Base-by-base conservation (phyloP, 2,888 invertebrate genomes). In the Resseliella maxima region DNA sequence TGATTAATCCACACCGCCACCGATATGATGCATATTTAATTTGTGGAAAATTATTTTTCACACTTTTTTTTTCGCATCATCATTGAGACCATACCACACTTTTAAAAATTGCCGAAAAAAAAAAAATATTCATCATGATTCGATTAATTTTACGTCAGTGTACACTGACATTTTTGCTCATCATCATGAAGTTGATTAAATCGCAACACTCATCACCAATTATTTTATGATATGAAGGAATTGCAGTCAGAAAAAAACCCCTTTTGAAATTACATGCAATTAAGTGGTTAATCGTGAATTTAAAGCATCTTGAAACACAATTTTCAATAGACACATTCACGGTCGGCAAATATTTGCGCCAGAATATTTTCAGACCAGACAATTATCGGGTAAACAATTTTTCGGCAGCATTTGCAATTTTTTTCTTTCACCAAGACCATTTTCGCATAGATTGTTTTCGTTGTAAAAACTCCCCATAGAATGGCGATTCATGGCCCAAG, bases 111-210 rank as follows among this genome's bases (percentile, higher is more conserved):
- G 5, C 6, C 41, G 6, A 41, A 8, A 41, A 2, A 27, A 31
- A 27, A 72, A 72, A 31, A 15, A 72, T 31, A 72, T 31, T 72
- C 72, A 72, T 72, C 31, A 72, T 72, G 72, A 72, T 72, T 35
- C 31, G 31, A 72, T 72, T 72, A 72, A 72, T 31, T 72, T 59
- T 59, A 6, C 24, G 2, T 31, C n/a, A n/a, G 15, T 31, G 2
- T 10, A 12, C 5, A 8, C 1, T 5, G 5, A n/a, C 31, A 72
- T 31, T 72, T 72, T 72, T 8, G 31, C 15, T 15, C 72, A 35
- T 72, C 72, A 72, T 72, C 31, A 3, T 35, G 12, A 1, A 72
- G 72, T 72, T n/a, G 12, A 72, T 72, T 72, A 31, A 72, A n/a
- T n/a, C n/a, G n/a, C n/a, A n/a, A n/a, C n/a, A n/a, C n/a, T n/a